Base-by-base conservation (phyloP, 2,797 vertebrate genomes). In the Gymnopithys bicolor region DNA sequence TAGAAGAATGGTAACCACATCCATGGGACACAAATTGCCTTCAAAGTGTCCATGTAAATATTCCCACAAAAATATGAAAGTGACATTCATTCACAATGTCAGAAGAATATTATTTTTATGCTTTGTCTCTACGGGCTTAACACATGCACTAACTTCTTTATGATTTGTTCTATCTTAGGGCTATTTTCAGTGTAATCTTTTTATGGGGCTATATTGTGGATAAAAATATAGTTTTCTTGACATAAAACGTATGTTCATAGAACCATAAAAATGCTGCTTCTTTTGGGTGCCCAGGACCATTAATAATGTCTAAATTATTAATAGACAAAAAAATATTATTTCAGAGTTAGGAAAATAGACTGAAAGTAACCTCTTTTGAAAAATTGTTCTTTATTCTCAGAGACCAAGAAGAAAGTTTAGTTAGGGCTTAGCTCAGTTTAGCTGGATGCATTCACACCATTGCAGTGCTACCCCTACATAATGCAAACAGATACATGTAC, bases 21-120 rank as follows among this genome's bases (percentile, higher is more conserved):
- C 41, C 27, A 82, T 28, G 73, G 83, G 79, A 63, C 35, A 88
- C 41, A 87, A 60, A 87, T 88, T 93, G 87, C 87, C 92, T 95
- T 96, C 90, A 75, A 70, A 95, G 33, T 80, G 89, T 91, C 95
- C 92, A 41, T 93, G 71, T 88, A 81, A 71, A 93, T 95, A 85
- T 94, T 95, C 96, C 90, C 21, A 91, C 63, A 93, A 95, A 97
- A 92, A 62, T 90, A 67, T 76, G 35, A 80, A 97, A 94, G 80
- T 96, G 79, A 94, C 90, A 85, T 94, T 95, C 95, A 94, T 95
- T 97, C 80, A 92, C 70, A 27, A 43, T 97, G 84, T 93, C 93
- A 96, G 62, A 97, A 77, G 69, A 89, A 94, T 95, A 86, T 97
- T 97, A 94, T 96, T 96, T 93, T 94, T 97, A 68, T 82, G 93